Base-by-base conservation (phyloP, 2,113 vertebrate genomes). In the Thunnus thynnus region DNA sequence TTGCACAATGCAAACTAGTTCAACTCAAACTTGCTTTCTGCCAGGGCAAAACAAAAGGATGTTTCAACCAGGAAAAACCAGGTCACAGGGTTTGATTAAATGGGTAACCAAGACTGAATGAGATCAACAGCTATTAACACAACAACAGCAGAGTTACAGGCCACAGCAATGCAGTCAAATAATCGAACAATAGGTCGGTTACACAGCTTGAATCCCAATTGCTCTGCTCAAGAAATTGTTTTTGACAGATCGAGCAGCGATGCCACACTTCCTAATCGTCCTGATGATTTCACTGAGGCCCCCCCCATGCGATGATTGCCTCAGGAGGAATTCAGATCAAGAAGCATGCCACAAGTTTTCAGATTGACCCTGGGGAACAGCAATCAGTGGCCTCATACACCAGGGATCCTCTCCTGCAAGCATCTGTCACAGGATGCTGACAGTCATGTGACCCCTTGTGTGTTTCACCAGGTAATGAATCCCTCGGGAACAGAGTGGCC, bases 381-480 rank as follows among this genome's bases (percentile, higher is more conserved):
- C 73, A 86, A 87, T 91, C 85, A 78, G 61, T 27, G 67, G 56
- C 69, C 66, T 55, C 0, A 5, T 46, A 18, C 51, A 0, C 41
- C 51, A 20, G 50, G 57, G 41, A 64, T 73, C 60, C 41, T 55
- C 81, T 58, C 68, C 69, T 22, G 41, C 7, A 10, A 62, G 4
- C 62, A 60, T 83, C 71, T 83, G 64, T 84, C 70, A 87, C 77
- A 61, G 74, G 76, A 75, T 14, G 30, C 66, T 46, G 20, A 54
- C 54, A 54, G 78, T 84, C 80, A 78, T 1, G 82, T 89, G 87
- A 86, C 58, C 51, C 32, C 66, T 60, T 51, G 54, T 70, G 80
- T 72, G 48, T 78, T 88, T 89, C 79, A 70, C 48, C 64, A 87
- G 86, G 76, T 91, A 92, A 93, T 92, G 71, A 90, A 89, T 91